These are phyloP conservation scores for Gymnopithys bicolor DNA, from an alignment of 2,797 vertebrate species.

Conservation along the genomic window DNA sequence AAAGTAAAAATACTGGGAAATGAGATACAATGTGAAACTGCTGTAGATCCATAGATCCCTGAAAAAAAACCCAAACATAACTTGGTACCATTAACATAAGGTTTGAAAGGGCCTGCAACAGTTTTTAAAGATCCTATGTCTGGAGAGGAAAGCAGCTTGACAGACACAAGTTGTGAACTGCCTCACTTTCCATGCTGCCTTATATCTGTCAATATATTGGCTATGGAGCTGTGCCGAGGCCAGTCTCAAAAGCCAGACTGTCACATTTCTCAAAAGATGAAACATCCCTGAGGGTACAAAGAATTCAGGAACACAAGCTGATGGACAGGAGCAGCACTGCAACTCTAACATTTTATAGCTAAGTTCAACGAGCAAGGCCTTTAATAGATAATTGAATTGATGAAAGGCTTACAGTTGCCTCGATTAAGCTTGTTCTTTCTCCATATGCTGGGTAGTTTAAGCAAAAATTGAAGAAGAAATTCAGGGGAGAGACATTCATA, in stretches of 20 bases:
- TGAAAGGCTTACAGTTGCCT: not conserved
- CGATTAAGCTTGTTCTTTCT: slow-evolving; percentile 12
- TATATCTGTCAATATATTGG: slow-evolving; percentile 36
- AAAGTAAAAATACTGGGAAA: not conserved
- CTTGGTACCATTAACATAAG: not conserved
- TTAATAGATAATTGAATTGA: slow-evolving; percentile 47
- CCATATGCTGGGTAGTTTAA: not conserved
- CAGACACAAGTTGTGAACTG: not conserved
- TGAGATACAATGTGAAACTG: not conserved
- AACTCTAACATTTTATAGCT: slow-evolving; percentile 40
- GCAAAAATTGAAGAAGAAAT: slow-evolving; percentile 5
- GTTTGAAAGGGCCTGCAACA: not conserved
- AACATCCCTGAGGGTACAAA: slow-evolving; percentile 27
- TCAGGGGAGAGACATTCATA: not conserved
- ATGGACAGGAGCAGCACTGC: slow-evolving; percentile 20
- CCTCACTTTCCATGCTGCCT: not conserved
- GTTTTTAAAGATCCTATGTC: not conserved
- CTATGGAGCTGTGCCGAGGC: not conserved
- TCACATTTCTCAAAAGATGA: slow-evolving; percentile 49
- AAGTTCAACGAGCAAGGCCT: slow-evolving; percentile 44
- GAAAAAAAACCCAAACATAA: not conserved
- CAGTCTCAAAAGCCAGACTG: slow-evolving; percentile 42
- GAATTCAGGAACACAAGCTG: slow-evolving; percentile 33
- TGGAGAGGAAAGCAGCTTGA: not conserved
- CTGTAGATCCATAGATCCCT: not conserved